Evolutionary conservation across 2,113 vertebrate genomes (phyloP).

Genomic region (Petromus typicus): DNA sequence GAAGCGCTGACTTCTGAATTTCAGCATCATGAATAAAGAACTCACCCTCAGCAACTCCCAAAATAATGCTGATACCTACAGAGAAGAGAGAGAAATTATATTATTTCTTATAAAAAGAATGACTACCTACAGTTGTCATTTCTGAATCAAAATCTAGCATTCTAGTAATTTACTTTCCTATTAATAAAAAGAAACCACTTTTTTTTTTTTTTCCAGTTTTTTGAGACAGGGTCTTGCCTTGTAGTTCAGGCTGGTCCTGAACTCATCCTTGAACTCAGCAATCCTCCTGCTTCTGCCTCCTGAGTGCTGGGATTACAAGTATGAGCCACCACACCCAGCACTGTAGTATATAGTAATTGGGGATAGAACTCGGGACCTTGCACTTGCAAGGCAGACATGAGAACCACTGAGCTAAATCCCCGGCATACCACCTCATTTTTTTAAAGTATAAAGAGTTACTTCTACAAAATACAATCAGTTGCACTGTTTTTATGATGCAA

Average conservation of each 20-base stretch:
- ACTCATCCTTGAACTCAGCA: no score
- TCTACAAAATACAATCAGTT: constrained; percentile 9
- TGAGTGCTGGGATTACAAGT: no score
- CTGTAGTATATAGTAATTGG: no score
- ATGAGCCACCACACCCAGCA: no score
- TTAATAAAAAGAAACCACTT: neutral
- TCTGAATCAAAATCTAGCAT: constrained; percentile 27
- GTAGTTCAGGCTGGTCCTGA: no score
- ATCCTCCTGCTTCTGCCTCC: no score
- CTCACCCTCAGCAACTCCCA: constrained; percentile 98
- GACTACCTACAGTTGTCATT: neutral
- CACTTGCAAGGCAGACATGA: no score
- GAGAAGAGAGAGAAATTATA: neutral
- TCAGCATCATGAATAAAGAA: constrained; percentile 99
- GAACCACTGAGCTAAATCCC: no score
- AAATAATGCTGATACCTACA: constrained; percentile 97
- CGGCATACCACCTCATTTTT: constrained; percentile 1
- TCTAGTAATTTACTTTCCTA: constrained; percentile 13
- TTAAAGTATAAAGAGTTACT: neutral
- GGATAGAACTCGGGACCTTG: no score
- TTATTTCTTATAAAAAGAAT: constrained; percentile 37
- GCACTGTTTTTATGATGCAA: neutral
- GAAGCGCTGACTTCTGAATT: constrained; percentile 99
- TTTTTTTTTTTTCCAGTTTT: no score
- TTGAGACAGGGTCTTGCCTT: no score